phyloP scores from a whole-genome alignment of 2,888 invertebrate species.

The Theodoxus fluviatilis region DNA sequence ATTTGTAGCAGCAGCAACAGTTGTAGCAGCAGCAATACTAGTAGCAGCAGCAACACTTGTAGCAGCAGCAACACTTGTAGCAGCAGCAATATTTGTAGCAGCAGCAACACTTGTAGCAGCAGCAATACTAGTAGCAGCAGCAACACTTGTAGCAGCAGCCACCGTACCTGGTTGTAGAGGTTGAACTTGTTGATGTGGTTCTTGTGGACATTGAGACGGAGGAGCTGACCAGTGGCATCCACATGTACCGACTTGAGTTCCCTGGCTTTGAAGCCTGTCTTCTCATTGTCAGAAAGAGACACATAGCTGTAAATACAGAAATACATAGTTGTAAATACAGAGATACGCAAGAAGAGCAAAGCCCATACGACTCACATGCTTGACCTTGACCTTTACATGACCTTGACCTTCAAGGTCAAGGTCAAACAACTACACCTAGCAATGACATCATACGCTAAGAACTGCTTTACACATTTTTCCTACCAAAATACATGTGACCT shows the following conservation, averaged over 20 bases:
- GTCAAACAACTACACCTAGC: not conserved
- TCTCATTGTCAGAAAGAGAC: slow-evolving; percentile 79
- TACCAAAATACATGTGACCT: too few relatives aligned
- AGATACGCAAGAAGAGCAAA: not conserved
- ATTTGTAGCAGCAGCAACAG: too few relatives aligned
- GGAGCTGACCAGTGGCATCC: slow-evolving; percentile 77
- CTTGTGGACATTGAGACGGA: slow-evolving; percentile 84
- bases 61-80: too few relatives aligned
- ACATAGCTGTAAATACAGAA: slow-evolving; percentile 71
- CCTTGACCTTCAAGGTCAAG: not conserved
- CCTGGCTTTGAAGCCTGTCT: slow-evolving; percentile 80
- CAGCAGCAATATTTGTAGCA: too few relatives aligned
- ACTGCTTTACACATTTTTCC: not conserved
- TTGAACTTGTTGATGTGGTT: slow-evolving; percentile 85
- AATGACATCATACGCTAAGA: not conserved
- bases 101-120: too few relatives aligned
- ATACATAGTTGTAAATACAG: not conserved
- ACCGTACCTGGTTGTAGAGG: slow-evolving; percentile 79
- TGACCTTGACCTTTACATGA: not conserved
- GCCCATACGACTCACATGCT: not conserved
- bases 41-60: too few relatives aligned
- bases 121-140: too few relatives aligned
- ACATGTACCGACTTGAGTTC: slow-evolving; percentile 86
- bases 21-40: too few relatives aligned
- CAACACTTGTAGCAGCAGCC: too few relatives aligned